phyloP scores from a whole-genome alignment of 2,888 invertebrate genomes.

The Alviniconcha strummeri region DNA sequence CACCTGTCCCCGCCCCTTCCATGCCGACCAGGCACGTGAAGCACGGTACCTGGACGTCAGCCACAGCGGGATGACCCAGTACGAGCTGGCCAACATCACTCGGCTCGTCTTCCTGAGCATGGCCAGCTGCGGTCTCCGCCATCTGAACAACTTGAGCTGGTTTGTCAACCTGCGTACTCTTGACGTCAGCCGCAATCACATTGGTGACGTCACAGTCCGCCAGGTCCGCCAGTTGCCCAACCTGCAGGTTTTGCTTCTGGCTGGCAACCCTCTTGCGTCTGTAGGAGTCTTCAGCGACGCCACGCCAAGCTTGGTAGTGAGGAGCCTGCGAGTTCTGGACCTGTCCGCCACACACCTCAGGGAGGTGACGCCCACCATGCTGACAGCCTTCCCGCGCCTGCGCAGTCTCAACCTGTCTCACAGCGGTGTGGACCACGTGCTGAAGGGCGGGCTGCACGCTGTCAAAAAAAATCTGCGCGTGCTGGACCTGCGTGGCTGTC shows the following conservation, averaged over 20 bases:
- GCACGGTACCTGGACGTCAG: not conserved
- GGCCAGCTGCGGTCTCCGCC: not conserved
- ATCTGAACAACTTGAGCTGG: not conserved
- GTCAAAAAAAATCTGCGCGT: not conserved
- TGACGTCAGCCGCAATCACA: not conserved
- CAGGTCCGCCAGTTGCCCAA: not conserved
- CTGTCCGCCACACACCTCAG: not conserved
- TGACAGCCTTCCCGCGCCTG: not conserved
- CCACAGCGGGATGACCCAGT: not conserved
- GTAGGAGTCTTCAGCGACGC: not conserved
- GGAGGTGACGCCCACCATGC: not conserved
- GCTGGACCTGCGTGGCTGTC: slow-evolving; percentile 15
- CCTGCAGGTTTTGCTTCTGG: not conserved
- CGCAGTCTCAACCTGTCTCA: not conserved
- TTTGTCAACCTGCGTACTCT: not conserved
- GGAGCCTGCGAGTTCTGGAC: not conserved
- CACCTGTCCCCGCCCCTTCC: not conserved
- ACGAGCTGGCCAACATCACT: not conserved
- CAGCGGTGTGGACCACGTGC: not conserved
- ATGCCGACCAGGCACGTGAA: not conserved
- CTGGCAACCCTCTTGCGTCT: not conserved
- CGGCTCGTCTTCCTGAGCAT: not conserved
- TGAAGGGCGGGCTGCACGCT: not conserved
- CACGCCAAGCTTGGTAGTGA: not conserved
- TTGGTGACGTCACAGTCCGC: not conserved